Evolutionary conservation across 2,113 vertebrate genomes (phyloP).

Genomic region (Pteruthius melanotis): DNA sequence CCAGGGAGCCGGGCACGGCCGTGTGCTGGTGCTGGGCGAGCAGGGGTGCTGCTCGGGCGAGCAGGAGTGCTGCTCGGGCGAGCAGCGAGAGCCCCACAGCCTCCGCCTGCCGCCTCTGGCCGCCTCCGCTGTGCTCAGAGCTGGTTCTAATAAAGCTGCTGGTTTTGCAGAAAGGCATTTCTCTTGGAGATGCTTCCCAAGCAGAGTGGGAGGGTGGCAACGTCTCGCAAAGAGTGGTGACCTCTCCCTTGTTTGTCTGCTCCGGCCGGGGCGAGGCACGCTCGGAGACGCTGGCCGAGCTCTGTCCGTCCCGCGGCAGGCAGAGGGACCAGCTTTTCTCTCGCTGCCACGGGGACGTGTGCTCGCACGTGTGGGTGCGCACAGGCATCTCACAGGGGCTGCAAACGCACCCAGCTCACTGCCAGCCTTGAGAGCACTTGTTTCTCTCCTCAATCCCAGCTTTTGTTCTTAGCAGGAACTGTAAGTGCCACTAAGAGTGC

Average conservation of each 20-base stretch:
- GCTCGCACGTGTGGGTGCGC: neutral
- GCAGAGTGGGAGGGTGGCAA: conserved; percentile 17
- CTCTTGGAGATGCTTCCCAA: neutral
- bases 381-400: neutral
- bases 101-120: neutral
- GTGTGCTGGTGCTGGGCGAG: neutral
- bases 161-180: conserved; percentile 27
- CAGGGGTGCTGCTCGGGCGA: neutral
- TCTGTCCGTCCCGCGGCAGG: neutral
- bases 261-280: neutral
- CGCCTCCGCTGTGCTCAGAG: neutral
- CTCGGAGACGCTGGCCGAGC: neutral
- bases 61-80: neutral
- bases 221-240: neutral
- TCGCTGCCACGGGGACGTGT: neutral
- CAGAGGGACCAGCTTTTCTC: neutral
- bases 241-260: conserved; percentile 37
- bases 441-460: neutral
- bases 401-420: neutral
- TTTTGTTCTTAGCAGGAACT: neutral
- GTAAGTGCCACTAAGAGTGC: neutral
- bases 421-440: neutral
- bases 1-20: rapidly evolving
- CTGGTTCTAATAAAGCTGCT: conserved; percentile 45
- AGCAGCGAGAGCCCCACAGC: neutral